A percentile compares a stretch with the other conserved stretches of the same genome.
Evolutionary conservation across 2,113 vertebrate species (phyloP).

Genomic region (Rhinoderma darwinii): DNA sequence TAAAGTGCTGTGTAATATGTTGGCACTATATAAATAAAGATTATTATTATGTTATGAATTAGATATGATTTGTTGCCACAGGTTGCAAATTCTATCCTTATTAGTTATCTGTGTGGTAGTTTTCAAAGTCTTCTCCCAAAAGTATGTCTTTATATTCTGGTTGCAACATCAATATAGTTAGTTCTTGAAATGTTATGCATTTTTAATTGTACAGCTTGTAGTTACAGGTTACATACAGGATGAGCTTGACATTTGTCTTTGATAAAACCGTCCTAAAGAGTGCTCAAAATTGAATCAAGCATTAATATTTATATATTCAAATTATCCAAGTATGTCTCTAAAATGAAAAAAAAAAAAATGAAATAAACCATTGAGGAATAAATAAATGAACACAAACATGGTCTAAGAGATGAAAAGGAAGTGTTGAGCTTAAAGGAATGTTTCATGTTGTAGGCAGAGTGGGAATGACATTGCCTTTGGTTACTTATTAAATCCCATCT

Average conservation of each 20-base stretch:
- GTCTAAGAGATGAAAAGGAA: constrained; percentile 31
- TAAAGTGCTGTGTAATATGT: too few species aligned
- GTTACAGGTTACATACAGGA: constrained; percentile 22
- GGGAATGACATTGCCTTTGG: constrained; percentile 37
- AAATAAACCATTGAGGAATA: constrained; percentile 18
- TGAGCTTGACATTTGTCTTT: background rate
- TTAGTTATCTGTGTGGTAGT: background rate
- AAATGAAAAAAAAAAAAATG: constrained; percentile 9
- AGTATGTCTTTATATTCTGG: background rate
- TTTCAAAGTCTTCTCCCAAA: background rate
- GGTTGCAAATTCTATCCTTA: background rate
- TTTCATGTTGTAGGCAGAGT: constrained; percentile 25
- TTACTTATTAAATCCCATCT: constrained; percentile 39
- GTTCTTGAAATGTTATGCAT: background rate
- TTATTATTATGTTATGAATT: too few species aligned
- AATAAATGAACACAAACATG: constrained; percentile 33
- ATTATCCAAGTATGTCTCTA: constrained; percentile 1
- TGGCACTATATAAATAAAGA: too few species aligned
- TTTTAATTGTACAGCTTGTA: background rate
- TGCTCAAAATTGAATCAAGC: background rate
- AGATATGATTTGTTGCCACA: background rate
- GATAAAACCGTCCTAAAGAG: background rate
- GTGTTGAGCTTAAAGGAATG: constrained; percentile 34
- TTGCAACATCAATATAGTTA: background rate
- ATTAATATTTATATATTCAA: constrained; percentile 34